Conservation (phyloP, 2,888 invertebrate genomes). For the Sarcophaga caerulescens region DNA sequence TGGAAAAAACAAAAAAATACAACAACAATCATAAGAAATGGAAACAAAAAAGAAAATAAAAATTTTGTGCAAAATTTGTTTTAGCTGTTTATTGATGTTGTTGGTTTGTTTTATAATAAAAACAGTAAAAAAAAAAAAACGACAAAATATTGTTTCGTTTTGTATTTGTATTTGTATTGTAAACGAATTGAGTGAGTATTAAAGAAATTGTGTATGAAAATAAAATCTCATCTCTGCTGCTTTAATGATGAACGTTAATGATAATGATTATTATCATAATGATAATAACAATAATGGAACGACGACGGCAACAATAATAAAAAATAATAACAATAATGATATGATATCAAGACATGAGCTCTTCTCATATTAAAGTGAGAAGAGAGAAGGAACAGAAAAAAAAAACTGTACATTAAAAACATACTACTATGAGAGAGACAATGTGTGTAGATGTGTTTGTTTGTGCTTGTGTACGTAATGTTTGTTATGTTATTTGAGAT, state of each 20-base stretch:
- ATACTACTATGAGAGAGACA: not conserved
- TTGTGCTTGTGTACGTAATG: not conserved
- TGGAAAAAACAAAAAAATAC: no score
- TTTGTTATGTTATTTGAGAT: slow-evolving; percentile 50
- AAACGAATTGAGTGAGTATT: not conserved
- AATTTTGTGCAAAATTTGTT: slow-evolving; percentile 3
- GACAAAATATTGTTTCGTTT: no score
- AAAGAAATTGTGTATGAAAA: slow-evolving; percentile 2
- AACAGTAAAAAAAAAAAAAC: not conserved
- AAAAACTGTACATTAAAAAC: no score
- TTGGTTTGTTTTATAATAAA: not conserved
- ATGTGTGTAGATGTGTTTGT: slow-evolving; percentile 14
- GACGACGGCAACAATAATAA: slow-evolving; percentile 27
- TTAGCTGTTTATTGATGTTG: not conserved
- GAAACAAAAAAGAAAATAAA: not conserved
- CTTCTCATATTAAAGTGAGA: no score
- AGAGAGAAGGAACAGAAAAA: no score
- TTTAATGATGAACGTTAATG: slow-evolving; percentile 58
- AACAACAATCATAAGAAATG: no score
- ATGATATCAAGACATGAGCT: slow-evolving; percentile 17
- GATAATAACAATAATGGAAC: slow-evolving; percentile 38
- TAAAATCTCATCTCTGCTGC: slow-evolving; percentile 15
- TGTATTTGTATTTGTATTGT: not conserved
- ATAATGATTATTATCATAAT: slow-evolving; percentile 59
- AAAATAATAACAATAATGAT: slow-evolving; percentile 46